A percentile compares a stretch with the other conserved stretches of the same genome.
Evolutionary conservation across 1,140 invertebrate genomes (phyloP).

Genomic region (Microplitis mediator): DNA sequence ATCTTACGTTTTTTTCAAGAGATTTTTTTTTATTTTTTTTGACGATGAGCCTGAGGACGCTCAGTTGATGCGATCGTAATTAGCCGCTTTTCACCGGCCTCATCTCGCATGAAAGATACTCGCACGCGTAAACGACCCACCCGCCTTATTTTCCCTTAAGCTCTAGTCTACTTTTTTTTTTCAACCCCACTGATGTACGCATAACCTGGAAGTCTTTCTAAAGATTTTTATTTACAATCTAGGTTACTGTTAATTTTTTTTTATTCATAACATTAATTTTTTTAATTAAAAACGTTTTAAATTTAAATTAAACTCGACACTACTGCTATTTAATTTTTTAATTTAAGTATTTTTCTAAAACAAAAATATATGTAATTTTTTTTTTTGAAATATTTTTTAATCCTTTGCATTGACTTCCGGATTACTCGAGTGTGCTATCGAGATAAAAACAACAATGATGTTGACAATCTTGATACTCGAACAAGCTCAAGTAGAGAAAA

Average conservation of each 20-base stretch:
- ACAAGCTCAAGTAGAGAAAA: too few species aligned
- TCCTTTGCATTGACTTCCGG: background rate
- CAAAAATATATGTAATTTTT: too few species aligned
- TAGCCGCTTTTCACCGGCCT: conserved; percentile 41
- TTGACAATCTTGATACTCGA: background rate
- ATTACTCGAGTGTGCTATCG: background rate
- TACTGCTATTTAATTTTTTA: too few species aligned
- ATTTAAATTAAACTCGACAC: too few species aligned
- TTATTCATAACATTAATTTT: too few species aligned
- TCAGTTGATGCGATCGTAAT: conserved; percentile 42
- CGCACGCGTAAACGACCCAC: conserved; percentile 34
- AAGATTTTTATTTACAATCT: background rate
- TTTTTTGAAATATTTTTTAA: too few species aligned
- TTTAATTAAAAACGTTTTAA: too few species aligned
- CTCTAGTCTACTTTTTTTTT: background rate
- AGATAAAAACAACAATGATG: conserved; percentile 8
- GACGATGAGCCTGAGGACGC: conserved; percentile 13
- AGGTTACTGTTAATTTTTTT: too few species aligned
- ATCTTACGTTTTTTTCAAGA: background rate
- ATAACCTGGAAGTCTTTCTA: background rate
- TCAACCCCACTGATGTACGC: too few species aligned
- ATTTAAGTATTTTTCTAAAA: too few species aligned
- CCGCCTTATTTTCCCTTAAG: background rate
- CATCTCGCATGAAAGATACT: conserved; percentile 37
- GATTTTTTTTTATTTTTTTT: conserved; percentile 32